Percentiles rank a stretch among this genome's conserved stretches.
Evolutionary conservation across 2,797 vertebrate species (phyloP).

Genomic region (Acipenser transmontanus): DNA sequence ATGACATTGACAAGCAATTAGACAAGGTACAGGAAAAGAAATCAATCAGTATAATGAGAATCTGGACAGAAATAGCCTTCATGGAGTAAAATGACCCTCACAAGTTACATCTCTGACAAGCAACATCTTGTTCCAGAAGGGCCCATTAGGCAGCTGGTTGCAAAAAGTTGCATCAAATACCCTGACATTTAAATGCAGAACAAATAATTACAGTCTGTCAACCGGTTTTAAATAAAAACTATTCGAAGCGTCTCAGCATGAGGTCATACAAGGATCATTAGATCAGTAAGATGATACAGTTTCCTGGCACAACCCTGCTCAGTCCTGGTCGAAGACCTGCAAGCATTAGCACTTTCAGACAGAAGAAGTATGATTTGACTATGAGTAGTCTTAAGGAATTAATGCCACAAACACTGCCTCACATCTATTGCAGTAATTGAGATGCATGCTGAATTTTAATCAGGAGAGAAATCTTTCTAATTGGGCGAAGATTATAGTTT

Average conservation of each 20-base stretch:
- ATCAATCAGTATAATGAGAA: not conserved
- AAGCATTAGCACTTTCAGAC: not conserved
- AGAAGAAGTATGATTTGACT: not conserved
- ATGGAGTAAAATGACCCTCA: not conserved
- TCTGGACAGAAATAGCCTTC: not conserved
- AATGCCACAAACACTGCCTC: slow-evolving; percentile 24
- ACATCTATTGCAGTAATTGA: slow-evolving; percentile 28
- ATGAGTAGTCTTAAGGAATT: slow-evolving; percentile 20
- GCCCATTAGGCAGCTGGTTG: not conserved
- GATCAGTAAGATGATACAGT: not conserved
- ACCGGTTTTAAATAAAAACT: not conserved
- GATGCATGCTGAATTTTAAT: slow-evolving; percentile 38
- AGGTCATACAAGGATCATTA: not conserved
- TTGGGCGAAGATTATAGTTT: slow-evolving; percentile 26
- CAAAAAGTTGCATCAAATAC: not conserved
- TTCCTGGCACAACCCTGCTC: not conserved
- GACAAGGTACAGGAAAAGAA: not conserved
- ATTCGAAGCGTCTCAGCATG: not conserved
- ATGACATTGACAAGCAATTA: not conserved
- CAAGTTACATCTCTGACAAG: too few species aligned
- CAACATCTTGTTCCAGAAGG: not conserved
- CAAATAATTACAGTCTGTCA: not conserved
- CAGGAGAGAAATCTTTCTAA: slow-evolving; percentile 30
- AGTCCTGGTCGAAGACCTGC: not conserved
- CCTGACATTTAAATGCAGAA: not conserved